Evolutionary conservation across 2,888 invertebrate species (phyloP).

Genomic region (Nemotelus nigrinus): DNA sequence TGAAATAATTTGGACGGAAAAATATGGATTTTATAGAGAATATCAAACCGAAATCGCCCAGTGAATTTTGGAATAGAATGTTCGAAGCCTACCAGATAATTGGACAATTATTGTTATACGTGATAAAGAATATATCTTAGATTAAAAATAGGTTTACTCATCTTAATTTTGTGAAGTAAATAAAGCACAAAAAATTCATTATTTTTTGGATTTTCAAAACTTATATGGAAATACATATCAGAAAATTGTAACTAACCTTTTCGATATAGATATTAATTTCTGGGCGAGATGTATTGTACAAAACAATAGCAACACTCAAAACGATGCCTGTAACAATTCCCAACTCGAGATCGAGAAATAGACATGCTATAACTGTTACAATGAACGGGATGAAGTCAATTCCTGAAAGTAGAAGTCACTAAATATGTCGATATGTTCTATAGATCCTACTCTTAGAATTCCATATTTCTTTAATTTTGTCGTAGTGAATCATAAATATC

Average conservation of each 20-base stretch:
- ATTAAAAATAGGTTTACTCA: too few relatives aligned
- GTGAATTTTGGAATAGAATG: too few relatives aligned
- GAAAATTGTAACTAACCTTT: conserved; percentile 54
- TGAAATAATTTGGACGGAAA: too few relatives aligned
- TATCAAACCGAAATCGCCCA: too few relatives aligned
- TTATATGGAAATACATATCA: too few relatives aligned
- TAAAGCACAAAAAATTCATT: too few relatives aligned
- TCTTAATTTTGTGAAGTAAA: too few relatives aligned
- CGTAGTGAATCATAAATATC: conserved; percentile 81
- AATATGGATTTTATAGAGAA: too few relatives aligned
- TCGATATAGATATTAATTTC: conserved; percentile 69
- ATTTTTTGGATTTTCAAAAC: too few relatives aligned
- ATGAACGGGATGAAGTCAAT: conserved; percentile 85
- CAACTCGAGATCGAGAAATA: conserved; percentile 84
- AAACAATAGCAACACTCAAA: conserved; percentile 81
- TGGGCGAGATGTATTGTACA: conserved; percentile 86
- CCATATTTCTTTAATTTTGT: conserved; percentile 77
- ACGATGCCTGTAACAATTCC: conserved; percentile 87
- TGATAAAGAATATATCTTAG: too few relatives aligned
- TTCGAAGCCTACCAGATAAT: too few relatives aligned
- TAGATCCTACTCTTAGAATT: conserved; percentile 75
- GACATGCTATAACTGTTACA: conserved; percentile 81
- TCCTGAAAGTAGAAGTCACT: conserved; percentile 68
- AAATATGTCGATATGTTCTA: neutral
- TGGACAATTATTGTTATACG: too few relatives aligned